These are phyloP conservation scores for Carapus acus DNA, from an alignment of 2,797 vertebrate genomes.

Conservation along the genomic window DNA sequence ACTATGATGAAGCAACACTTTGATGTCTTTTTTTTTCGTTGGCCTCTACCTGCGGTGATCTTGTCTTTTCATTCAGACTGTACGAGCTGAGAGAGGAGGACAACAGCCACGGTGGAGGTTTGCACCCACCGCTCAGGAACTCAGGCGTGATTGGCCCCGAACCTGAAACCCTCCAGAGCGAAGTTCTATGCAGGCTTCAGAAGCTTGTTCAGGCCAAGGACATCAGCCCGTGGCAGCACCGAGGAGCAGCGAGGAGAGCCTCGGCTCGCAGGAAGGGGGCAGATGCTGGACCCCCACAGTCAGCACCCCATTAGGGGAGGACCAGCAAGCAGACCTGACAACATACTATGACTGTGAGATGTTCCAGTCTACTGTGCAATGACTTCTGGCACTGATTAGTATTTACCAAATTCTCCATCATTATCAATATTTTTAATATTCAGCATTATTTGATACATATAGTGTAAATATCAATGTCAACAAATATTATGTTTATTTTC, in stretches of 20 bases:
- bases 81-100: slow-evolving; percentile 18
- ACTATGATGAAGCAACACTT: too few relatives aligned
- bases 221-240: background rate
- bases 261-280: background rate
- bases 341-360: too few relatives aligned
- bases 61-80: slow-evolving; percentile 23
- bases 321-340: too few relatives aligned
- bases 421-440: too few relatives aligned
- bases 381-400: too few relatives aligned
- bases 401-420: too few relatives aligned
- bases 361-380: too few relatives aligned
- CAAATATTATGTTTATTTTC: too few relatives aligned
- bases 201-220: slow-evolving; percentile 6
- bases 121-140: slow-evolving; percentile 15
- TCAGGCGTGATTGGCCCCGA: slow-evolving; percentile 3
- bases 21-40: too few relatives aligned
- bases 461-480: too few relatives aligned
- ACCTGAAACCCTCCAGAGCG: slow-evolving; percentile 12
- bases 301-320: slow-evolving; percentile 19
- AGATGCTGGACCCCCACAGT: slow-evolving; percentile 24
- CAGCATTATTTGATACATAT: too few relatives aligned
- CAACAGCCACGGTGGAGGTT: slow-evolving; percentile 6
- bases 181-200: slow-evolving; percentile 5
- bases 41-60: background rate
- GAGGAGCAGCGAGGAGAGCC: slow-evolving; percentile 4